phyloP scores from a whole-genome alignment of 2,888 invertebrate genomes.

The Rhamnusium bicolor region DNA sequence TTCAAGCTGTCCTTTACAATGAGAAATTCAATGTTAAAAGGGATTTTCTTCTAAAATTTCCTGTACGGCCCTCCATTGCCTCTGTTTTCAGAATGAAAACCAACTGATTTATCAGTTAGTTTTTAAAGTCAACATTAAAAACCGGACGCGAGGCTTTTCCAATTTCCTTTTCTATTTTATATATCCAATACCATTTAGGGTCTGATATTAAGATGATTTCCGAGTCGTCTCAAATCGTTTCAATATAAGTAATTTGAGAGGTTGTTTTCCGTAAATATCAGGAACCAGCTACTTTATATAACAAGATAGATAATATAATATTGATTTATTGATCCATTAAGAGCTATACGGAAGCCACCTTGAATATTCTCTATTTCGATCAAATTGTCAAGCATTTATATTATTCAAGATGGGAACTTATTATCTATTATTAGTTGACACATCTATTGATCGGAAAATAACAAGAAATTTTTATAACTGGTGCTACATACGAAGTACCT shows the following conservation, averaged over 20 bases:
- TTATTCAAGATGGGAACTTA: not conserved
- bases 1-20: too few species aligned
- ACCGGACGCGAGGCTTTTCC: not conserved
- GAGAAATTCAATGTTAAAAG: too few species aligned
- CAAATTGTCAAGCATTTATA: not conserved
- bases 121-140: not conserved
- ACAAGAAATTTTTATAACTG: too few species aligned
- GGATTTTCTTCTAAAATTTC: too few species aligned
- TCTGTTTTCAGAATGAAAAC: not conserved
- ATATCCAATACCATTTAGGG: not conserved
- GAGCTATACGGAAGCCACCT: not conserved
- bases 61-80: not conserved
- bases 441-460: not conserved
- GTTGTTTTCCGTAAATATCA: not conserved
- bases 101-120: not conserved
- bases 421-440: not conserved
- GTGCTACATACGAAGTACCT: too few species aligned
- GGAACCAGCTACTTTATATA: not conserved
- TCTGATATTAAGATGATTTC: not conserved
- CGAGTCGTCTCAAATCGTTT: not conserved
- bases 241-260: not conserved
- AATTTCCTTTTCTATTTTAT: not conserved
- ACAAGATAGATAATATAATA: not conserved
- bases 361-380: not conserved
- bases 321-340: not conserved